These are phyloP conservation scores for Amphiprion ocellaris DNA, from an alignment of 2,113 vertebrate species.

Conservation along the genomic window DNA sequence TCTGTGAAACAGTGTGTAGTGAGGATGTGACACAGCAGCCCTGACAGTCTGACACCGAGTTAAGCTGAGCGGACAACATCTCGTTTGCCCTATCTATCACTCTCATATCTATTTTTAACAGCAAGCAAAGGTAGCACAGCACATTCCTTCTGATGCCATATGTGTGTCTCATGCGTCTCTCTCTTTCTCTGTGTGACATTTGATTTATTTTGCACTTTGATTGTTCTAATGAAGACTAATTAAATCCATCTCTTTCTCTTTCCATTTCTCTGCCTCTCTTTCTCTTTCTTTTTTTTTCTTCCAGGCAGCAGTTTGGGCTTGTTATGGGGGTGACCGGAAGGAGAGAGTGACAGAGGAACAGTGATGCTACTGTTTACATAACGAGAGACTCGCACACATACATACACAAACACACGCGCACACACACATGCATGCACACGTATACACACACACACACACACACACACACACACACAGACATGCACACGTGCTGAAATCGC, in stretches of 20 bases:
- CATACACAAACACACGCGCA: conserved; percentile 27
- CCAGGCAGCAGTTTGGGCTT: conserved; percentile 81
- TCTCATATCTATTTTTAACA: conserved; percentile 74
- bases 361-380: conserved; percentile 73
- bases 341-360: conserved; percentile 76
- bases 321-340: conserved; percentile 77
- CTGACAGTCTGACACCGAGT: conserved; percentile 67
- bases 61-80: conserved; percentile 74
- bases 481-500: conserved; percentile 41
- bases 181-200: conserved; percentile 26
- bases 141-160: conserved; percentile 41
- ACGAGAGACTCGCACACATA: conserved; percentile 60
- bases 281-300: conserved; percentile 56
- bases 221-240: conserved; percentile 61
- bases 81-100: conserved; percentile 69
- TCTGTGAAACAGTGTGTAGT: conserved; percentile 64
- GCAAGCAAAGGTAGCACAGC: conserved; percentile 53
- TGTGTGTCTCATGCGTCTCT: conserved; percentile 17
- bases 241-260: conserved; percentile 45
- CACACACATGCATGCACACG: conserved; percentile 25
- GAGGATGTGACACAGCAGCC: conserved; percentile 68
- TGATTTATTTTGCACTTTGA: conserved; percentile 40
- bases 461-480: conserved; percentile 21
- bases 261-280: conserved; percentile 52
- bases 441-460: conserved; percentile 20